phyloP scores from a whole-genome alignment of 2,113 vertebrate species.

The Chinchilla lanigera region DNA sequence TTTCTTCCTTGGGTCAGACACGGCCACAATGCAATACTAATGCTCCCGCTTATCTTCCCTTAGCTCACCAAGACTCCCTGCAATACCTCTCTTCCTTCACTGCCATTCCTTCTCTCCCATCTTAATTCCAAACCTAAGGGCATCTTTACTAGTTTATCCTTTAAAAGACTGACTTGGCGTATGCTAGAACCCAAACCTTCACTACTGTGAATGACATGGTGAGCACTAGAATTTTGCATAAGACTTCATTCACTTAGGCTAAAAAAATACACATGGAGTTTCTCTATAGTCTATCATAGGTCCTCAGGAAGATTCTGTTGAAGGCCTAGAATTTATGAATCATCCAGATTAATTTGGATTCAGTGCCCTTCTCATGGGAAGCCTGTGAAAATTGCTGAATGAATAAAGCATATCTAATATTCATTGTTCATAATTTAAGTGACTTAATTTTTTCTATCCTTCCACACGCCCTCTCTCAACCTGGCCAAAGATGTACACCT shows the following conservation, averaged over 20 bases:
- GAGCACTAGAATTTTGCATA: neutral
- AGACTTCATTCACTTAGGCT: neutral
- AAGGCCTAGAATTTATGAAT: neutral
- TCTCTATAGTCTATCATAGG: neutral
- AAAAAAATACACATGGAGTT: neutral
- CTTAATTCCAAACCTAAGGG: neutral
- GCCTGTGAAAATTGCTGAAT: neutral
- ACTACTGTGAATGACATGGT: neutral
- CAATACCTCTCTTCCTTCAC: neutral
- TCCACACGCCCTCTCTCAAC: neutral
- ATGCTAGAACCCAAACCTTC: constrained; percentile 1
- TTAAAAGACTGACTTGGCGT: neutral
- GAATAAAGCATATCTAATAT: neutral
- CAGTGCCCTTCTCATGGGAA: neutral
- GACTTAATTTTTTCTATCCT: neutral
- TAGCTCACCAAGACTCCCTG: neutral
- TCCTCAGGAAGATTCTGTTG: constrained; percentile 13
- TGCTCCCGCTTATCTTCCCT: neutral
- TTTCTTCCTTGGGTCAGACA: constrained; percentile 23
- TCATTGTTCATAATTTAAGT: neutral
- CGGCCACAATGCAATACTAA: neutral
- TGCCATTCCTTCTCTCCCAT: neutral
- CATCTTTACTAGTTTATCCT: constrained; percentile 12
- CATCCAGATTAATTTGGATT: neutral
- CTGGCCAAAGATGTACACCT: neutral